phyloP scores from a whole-genome alignment of 2,113 vertebrate genomes.

The Peromyscus maniculatus region DNA sequence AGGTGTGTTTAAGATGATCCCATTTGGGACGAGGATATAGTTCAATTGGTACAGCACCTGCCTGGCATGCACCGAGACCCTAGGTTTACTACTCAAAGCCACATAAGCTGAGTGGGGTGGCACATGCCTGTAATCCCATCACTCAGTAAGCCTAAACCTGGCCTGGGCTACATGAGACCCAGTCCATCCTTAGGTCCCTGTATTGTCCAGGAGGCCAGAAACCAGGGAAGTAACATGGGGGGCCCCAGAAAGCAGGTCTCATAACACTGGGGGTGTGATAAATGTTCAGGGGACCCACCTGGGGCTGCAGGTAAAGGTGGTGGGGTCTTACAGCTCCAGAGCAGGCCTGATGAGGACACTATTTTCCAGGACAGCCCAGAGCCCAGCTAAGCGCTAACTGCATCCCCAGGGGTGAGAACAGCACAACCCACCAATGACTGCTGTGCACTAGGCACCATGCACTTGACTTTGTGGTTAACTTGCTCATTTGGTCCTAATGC shows the following conservation, averaged over 20 bases:
- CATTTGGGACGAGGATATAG: not conserved
- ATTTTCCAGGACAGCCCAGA: not conserved
- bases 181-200: not conserved
- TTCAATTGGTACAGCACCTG: not conserved
- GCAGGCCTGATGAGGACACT: not conserved
- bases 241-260: not conserved
- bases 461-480: not conserved
- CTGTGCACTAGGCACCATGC: too few species aligned
- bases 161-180: not conserved
- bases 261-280: constrained; percentile 9
- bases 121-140: not conserved
- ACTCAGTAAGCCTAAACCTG: not conserved
- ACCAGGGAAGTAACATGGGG: not conserved
- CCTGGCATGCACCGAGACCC: not conserved
- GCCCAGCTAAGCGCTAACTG: not conserved
- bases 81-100: not conserved
- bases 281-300: not conserved
- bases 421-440: not conserved
- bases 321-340: not conserved
- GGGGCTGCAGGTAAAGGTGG: not conserved
- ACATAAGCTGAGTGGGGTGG: too few species aligned
- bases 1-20: too few species aligned
- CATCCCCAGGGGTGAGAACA: not conserved
- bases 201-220: not conserved
- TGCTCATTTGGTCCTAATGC: not conserved